These are phyloP conservation scores for Myopa tessellatipennis DNA, from an alignment of 2,888 invertebrate genomes.

Conservation along the genomic window DNA sequence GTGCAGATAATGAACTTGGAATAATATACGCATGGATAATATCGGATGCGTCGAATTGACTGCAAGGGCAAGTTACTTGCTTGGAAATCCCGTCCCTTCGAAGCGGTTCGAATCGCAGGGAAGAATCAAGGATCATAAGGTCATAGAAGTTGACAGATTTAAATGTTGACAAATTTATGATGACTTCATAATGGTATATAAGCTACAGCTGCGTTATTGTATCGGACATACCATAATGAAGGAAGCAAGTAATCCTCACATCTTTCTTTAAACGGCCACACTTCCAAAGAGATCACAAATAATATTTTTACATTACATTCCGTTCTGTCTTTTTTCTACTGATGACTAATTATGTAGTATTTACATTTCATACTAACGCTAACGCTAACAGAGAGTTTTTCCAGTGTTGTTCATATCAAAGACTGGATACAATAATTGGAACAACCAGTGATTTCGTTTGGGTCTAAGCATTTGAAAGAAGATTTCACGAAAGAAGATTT, in stretches of 20 bases:
- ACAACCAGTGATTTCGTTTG: no score
- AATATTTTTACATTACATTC: no score
- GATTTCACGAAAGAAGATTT: neutral
- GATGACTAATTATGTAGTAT: no score
- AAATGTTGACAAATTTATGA: slow-evolving; percentile 22
- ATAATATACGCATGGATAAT: slow-evolving; percentile 46
- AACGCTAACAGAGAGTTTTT: no score
- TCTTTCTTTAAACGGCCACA: neutral
- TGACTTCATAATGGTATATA: neutral
- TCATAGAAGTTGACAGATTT: slow-evolving; percentile 24
- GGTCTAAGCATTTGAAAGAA: neutral
- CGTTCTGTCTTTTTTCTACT: no score
- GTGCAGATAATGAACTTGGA: slow-evolving; percentile 51
- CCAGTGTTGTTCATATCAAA: no score
- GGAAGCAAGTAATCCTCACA: neutral
- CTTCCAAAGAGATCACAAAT: no score
- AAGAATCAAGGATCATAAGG: slow-evolving; percentile 17
- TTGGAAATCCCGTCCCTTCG: neutral
- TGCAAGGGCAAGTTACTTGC: neutral
- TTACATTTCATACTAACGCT: no score
- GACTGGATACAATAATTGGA: no score
- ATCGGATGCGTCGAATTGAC: slow-evolving; percentile 44
- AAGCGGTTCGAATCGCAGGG: neutral
- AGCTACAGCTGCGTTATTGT: slow-evolving; percentile 11
- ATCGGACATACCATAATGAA: neutral